Conservation (phyloP, 2,797 vertebrate species). For the Nyctibius grandis region DNA sequence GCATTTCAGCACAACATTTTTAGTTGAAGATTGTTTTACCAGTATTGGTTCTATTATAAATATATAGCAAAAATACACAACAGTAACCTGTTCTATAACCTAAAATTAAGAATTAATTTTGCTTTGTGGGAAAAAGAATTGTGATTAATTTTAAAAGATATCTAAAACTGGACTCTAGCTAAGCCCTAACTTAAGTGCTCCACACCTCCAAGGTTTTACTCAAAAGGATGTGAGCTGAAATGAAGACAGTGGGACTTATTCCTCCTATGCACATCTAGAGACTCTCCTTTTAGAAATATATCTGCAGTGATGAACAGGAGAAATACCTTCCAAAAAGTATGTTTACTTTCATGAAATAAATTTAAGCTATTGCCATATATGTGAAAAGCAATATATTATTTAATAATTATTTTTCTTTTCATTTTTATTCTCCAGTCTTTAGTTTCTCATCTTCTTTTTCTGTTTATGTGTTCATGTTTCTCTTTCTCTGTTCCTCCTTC, state of each 20-base stretch:
- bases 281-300: neutral
- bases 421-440: neutral
- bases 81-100: neutral
- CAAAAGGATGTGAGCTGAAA: neutral
- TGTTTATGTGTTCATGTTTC: neutral
- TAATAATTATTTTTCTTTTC: neutral
- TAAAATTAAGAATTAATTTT: neutral
- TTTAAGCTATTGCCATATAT: neutral
- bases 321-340: neutral
- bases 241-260: fast-evolving
- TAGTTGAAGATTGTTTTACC: neutral
- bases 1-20: neutral
- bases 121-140: neutral
- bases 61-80: neutral
- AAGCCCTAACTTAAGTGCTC: neutral
- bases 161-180: neutral
- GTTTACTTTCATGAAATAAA: neutral
- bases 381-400: neutral
- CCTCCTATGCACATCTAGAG: fast-evolving
- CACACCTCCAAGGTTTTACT: neutral
- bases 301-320: neutral
- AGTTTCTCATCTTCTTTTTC: neutral
- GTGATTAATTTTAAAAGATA: neutral
- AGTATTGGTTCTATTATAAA: neutral
- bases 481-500: neutral